Evolutionary conservation across 2,797 vertebrate species (phyloP), one percentile per base, ranked within the genome.

Genomic region (Cirrhinus mrigala): DNA sequence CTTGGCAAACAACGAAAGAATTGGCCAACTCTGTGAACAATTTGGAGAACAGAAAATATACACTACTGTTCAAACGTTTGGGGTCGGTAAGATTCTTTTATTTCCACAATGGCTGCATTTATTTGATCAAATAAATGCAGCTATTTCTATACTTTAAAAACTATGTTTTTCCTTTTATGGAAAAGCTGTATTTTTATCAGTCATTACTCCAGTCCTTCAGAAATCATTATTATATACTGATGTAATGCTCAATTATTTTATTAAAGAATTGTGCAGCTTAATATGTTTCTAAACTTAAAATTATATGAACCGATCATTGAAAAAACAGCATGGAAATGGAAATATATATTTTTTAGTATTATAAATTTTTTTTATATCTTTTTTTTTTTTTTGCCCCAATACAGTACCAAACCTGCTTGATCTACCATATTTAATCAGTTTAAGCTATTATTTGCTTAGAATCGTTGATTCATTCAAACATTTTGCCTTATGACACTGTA

Each of bases 1-100:
- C 54, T 78, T 78, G 75, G 33, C 52, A 58, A 77, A 58, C 74
- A 77, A 62, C 24, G n/a, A 27, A 4, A 64, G 27, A 56, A 40
- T 9, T 10, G 50, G 14, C 33, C 6, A 37, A 62, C 46, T 22
- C 40, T 73, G 70, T 20, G 68, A 58, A 60, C 18, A 66, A 29
- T 52, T 24, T 50, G 9, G 9, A 76, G 27, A 54, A 37, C 14
- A 15, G 27, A 64, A 48, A 74, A 33, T 46, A 46, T 37, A 6
- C 6, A 73, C 3, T 24, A 70, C 7, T 29, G 75, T 60, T 24
- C 33, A 44, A 77, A 77, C 0, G 52, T 40, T 40, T 24, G 22
- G 29, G 33, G 12, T n/a, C 7, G 0, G 14, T 10, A 58, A 8
- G 7, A n/a, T 56, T 33, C 33, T 33, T 54, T 54, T 18, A 10